These are phyloP conservation scores for Oceanites oceanicus DNA, from an alignment of 2,113 vertebrate species.

Conservation along the genomic window DNA sequence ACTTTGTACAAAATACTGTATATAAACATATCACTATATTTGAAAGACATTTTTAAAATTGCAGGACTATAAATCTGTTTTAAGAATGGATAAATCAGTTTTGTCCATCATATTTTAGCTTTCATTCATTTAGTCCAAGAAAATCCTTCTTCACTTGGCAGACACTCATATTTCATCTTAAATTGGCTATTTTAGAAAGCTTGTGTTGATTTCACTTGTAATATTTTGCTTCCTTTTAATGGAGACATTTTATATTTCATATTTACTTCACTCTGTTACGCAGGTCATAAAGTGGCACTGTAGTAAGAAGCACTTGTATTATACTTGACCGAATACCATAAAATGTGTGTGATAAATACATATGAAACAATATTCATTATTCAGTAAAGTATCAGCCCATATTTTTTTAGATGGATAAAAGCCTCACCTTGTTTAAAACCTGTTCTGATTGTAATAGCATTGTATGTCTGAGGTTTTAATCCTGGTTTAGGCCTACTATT, in stretches of 20 bases:
- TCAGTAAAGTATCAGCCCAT: neutral
- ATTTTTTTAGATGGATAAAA: neutral
- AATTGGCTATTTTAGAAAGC: conserved; percentile 11
- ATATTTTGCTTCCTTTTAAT: conserved; percentile 35
- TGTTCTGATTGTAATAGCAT: neutral
- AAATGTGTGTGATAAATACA: neutral
- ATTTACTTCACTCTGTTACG: neutral
- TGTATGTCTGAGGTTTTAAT: neutral
- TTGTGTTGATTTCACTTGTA: conserved; percentile 27
- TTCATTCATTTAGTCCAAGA: conserved; percentile 25
- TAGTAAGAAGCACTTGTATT: neutral
- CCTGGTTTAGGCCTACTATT: neutral
- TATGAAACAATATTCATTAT: neutral
- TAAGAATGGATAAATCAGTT: neutral
- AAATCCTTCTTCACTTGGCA: conserved; percentile 15
- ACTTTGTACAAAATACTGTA: neutral
- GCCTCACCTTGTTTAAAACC: neutral
- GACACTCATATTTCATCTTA: neutral
- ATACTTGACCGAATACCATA: neutral
- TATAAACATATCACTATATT: neutral
- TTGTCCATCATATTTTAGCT: neutral
- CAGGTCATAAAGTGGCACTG: neutral
- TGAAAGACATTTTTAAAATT: neutral
- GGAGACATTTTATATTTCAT: conserved; percentile 5
- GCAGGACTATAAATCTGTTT: conserved; percentile 1